phyloP scores from a whole-genome alignment of 2,113 vertebrate species.

The Rhinogobius similis region DNA sequence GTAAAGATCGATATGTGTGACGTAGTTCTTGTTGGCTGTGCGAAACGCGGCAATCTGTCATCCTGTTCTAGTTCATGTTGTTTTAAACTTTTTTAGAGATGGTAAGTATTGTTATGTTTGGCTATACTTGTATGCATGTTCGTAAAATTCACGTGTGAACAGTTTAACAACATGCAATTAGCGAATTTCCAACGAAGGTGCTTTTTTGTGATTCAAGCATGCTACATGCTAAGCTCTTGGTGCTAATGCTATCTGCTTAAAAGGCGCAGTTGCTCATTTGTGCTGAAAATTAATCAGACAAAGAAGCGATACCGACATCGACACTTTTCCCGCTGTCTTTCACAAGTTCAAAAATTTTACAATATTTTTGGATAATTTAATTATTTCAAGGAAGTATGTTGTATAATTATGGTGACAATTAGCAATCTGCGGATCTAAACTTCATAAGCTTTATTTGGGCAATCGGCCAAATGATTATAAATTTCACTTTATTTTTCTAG shows the following conservation, averaged over 20 bases:
- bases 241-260: neutral
- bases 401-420: neutral
- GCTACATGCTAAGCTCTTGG: neutral
- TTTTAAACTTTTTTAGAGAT: conserved; percentile 2
- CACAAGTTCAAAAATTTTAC: neutral
- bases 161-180: neutral
- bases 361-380: too few relatives aligned
- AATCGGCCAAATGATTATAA: too few relatives aligned
- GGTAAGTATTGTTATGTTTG: neutral
- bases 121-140: neutral
- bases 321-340: neutral
- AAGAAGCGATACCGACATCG: neutral
- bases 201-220: neutral
- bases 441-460: too few relatives aligned
- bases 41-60: neutral
- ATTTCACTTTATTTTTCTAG: too few relatives aligned
- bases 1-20: neutral
- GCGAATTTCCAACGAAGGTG: neutral
- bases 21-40: neutral
- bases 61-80: neutral
- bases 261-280: neutral
- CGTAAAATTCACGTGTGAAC: neutral
- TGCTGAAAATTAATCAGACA: neutral
- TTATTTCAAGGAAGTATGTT: too few relatives aligned
- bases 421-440: neutral